These are phyloP conservation scores for Eclectus roratus DNA, from an alignment of 2,113 vertebrate species.

Conservation along the genomic window DNA sequence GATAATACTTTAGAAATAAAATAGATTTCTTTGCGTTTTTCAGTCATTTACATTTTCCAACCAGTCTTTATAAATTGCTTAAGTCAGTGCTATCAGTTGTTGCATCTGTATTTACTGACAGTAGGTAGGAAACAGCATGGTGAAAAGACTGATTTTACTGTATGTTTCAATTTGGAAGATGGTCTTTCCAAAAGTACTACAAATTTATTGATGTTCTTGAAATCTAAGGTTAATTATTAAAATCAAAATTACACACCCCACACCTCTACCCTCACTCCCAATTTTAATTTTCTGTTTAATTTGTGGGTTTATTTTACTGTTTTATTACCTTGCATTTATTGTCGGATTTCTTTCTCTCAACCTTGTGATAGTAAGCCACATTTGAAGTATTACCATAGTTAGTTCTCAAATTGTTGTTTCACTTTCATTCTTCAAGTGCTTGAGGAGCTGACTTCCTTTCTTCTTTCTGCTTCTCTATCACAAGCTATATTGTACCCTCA, in stretches of 20 bases:
- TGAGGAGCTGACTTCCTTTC: background rate
- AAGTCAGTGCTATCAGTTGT: no score
- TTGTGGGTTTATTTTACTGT: background rate
- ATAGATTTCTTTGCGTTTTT: background rate
- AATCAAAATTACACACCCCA: background rate
- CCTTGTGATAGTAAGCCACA: background rate
- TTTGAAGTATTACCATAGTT: background rate
- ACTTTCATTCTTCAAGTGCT: background rate
- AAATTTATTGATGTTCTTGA: background rate
- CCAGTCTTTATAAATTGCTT: background rate
- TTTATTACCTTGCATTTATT: background rate
- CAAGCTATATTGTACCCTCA: no score
- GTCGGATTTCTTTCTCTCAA: background rate
- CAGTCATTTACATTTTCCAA: background rate
- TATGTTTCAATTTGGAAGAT: background rate
- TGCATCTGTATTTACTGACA: background rate
- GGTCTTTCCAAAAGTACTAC: background rate
- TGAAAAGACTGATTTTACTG: background rate
- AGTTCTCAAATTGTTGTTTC: background rate
- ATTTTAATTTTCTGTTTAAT: background rate
- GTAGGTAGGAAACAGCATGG: background rate
- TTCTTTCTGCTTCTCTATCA: background rate
- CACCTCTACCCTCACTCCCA: accelerated
- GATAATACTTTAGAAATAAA: background rate
- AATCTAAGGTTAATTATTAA: background rate